phyloP scores from a whole-genome alignment of 2,797 vertebrate genomes.

The Danio aesculapii region DNA sequence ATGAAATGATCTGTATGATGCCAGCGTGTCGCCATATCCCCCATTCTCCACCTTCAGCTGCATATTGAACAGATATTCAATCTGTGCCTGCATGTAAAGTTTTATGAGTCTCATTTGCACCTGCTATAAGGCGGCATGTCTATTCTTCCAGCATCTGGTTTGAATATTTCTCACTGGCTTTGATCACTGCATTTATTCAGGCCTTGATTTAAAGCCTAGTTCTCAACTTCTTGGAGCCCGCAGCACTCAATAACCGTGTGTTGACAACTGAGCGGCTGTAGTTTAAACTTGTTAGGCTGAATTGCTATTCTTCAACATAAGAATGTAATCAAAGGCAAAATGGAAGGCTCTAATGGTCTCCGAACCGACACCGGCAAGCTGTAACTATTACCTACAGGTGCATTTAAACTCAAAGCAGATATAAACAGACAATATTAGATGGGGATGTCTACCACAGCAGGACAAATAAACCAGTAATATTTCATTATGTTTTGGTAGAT shows the following conservation, averaged over 20 bases:
- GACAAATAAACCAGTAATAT: constrained; percentile 13
- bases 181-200: constrained; percentile 48
- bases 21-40: neutral
- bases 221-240: constrained; percentile 23
- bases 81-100: constrained; percentile 31
- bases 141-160: constrained; percentile 56
- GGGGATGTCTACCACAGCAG: neutral
- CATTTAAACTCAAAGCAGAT: constrained; percentile 12
- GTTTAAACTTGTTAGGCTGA: constrained; percentile 33
- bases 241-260: constrained; percentile 35
- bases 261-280: constrained; percentile 43
- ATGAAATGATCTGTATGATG: neutral
- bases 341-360: constrained; percentile 26
- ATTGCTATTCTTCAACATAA: constrained; percentile 36
- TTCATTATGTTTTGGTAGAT: constrained; percentile 3
- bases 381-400: constrained; percentile 9
- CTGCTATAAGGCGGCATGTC: constrained; percentile 51
- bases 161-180: constrained; percentile 51
- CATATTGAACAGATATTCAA: constrained; percentile 30
- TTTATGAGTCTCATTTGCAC: constrained; percentile 58
- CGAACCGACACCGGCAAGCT: constrained; percentile 13
- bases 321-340: constrained; percentile 51
- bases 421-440: constrained; percentile 18
- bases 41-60: neutral
- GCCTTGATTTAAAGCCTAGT: constrained; percentile 40